Evolutionary conservation across 2,888 invertebrate genomes (phyloP), one percentile per base, ranked within the genome.

Genomic region (Ptilodon capucinus): DNA sequence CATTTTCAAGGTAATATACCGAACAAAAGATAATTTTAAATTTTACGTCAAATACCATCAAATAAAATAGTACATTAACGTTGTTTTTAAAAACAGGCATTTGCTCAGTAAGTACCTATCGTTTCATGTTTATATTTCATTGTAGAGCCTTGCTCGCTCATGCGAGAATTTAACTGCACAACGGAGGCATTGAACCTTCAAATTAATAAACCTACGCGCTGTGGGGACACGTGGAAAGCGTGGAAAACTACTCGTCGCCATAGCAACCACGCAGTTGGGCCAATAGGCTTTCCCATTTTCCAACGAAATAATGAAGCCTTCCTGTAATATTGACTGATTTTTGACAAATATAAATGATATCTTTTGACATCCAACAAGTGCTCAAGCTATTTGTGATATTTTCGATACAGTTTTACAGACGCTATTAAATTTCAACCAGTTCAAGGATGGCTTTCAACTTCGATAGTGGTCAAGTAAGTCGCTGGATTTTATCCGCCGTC

Each of bases 401-500:
- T 75, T 71, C 43, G 50, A 55, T 57, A 63, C 60, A 64, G 60
- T 62, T 70, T 69, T 67, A 64, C 48, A 59, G 56, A 57, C 55
- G 55, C 42, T 51, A 48, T 52, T 55, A 35, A 47, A 51, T 58
- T 56, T 46, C 52, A 56, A 19, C n/a, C 7, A 19, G 38, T 52
- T 53, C 40, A 52, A 51, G 48, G 38, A 91, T 91, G 90, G 76
- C 90, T 43, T 90, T 70, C 59, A 84, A 87, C 68, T 91, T 91
- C 71, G 85, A 89, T 51, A 90, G 90, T 52, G 90, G 84, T 30
- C 90, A 91, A 66, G 90, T 91, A 64, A 80, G 84, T 79, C 9
- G 8, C 28, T 34, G 13, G 8, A 46, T 57, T 53, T n/a, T n/a
- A n/a, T n/a, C n/a, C n/a, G n/a, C n/a, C n/a, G n/a, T n/a, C n/a